Conservation (phyloP, 2,113 vertebrate genomes). For the Nothobranchius furzeri region DNA sequence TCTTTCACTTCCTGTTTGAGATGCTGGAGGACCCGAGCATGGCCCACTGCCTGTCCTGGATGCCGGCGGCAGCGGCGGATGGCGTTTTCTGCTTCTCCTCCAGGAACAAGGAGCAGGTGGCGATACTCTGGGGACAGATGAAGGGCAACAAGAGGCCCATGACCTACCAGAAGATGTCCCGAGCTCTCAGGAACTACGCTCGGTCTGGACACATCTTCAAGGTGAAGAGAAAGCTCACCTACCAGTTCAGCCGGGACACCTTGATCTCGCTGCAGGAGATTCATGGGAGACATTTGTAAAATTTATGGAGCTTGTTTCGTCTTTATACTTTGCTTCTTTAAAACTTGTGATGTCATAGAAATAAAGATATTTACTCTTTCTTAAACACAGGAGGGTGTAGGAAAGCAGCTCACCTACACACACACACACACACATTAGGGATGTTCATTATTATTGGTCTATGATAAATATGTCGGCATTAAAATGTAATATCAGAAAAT, state of each 20-base stretch:
- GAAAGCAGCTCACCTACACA: too few species aligned
- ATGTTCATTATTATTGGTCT: too few species aligned
- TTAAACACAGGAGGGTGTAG: too few species aligned
- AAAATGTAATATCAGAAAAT: too few species aligned
- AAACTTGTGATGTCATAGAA: background rate
- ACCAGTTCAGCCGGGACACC: slow-evolving; percentile 75
- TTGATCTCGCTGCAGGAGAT: slow-evolving; percentile 60
- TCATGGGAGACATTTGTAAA: slow-evolving; percentile 18
- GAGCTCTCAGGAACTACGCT: slow-evolving; percentile 81
- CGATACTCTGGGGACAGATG: slow-evolving; percentile 78
- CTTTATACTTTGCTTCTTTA: background rate
- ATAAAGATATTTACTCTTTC: too few species aligned
- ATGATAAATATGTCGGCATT: too few species aligned
- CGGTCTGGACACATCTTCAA: slow-evolving; percentile 82
- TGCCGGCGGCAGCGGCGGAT: slow-evolving; percentile 60
- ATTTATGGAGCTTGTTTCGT: background rate
- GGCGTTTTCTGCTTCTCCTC: slow-evolving; percentile 84
- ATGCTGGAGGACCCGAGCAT: slow-evolving; percentile 81
- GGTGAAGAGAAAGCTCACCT: slow-evolving; percentile 83
- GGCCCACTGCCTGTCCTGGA: slow-evolving; percentile 81
- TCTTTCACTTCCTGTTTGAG: slow-evolving; percentile 84
- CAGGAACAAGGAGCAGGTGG: slow-evolving; percentile 79
- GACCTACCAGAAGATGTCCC: slow-evolving; percentile 86
- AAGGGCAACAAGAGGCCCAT: slow-evolving; percentile 83
- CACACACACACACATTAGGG: too few species aligned